A percentile compares a stretch with the other conserved stretches of the same genome.
Evolutionary conservation across 2,888 invertebrate species (phyloP).

Genomic region (Hedychridium roseum): DNA sequence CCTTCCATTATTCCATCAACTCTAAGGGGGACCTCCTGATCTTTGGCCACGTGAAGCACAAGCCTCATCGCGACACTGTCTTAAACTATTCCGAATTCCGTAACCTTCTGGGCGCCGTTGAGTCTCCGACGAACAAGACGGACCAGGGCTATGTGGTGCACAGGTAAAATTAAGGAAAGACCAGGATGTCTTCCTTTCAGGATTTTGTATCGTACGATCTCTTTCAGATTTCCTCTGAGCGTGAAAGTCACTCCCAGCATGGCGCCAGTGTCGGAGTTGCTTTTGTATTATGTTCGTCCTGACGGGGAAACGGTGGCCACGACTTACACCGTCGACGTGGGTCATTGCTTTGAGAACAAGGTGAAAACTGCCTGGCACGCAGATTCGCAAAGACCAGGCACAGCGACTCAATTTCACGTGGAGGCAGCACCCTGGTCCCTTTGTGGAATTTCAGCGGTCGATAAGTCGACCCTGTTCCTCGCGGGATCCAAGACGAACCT

Average conservation of each 20-base stretch:
- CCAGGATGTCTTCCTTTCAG: not conserved
- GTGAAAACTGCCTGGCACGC: slow-evolving; percentile 66
- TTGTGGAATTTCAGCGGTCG: slow-evolving; percentile 69
- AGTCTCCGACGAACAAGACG: slow-evolving; percentile 45
- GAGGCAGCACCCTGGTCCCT: slow-evolving; percentile 67
- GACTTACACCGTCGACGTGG: slow-evolving; percentile 65
- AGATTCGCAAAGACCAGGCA: slow-evolving; percentile 65
- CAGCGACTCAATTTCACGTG: slow-evolving; percentile 64
- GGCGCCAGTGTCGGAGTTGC: slow-evolving; percentile 64
- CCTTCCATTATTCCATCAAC: slow-evolving; percentile 58
- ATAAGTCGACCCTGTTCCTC: slow-evolving; percentile 68
- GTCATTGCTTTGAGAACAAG: slow-evolving; percentile 68
- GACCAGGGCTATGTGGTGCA: slow-evolving; percentile 48
- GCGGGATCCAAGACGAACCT: slow-evolving; percentile 43
- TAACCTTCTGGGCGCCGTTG: slow-evolving; percentile 50
- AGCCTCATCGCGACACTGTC: slow-evolving; percentile 54
- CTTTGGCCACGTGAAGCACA: slow-evolving; percentile 57
- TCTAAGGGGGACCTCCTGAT: slow-evolving; percentile 57
- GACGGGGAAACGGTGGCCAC: slow-evolving; percentile 69
- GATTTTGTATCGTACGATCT: not conserved
- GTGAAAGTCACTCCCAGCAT: slow-evolving; percentile 65
- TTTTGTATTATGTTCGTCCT: slow-evolving; percentile 68
- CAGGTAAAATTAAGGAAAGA: slow-evolving; percentile 32
- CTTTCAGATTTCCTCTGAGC: slow-evolving; percentile 62
- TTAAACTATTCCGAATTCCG: slow-evolving; percentile 57